Evolutionary conservation across 2,888 invertebrate species (phyloP).

Genomic region (Sclerodermus sp.): DNA sequence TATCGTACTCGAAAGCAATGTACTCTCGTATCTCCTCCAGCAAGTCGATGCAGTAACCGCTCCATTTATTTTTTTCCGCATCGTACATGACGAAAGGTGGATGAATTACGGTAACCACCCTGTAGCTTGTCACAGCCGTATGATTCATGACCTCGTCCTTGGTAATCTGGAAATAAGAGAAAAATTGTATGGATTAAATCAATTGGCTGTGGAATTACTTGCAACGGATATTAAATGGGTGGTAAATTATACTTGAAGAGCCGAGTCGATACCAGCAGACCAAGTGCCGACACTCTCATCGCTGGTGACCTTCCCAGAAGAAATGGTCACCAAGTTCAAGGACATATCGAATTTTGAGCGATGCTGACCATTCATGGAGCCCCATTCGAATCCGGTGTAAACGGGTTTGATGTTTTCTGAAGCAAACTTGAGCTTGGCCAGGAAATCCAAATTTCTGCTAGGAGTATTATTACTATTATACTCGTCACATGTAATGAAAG

Average conservation of each 20-base stretch:
- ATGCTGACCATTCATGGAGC: conserved; percentile 43
- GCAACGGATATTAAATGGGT: neutral
- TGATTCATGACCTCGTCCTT: conserved; percentile 66
- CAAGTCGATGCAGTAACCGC: conserved; percentile 90
- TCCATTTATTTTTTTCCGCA: conserved; percentile 53
- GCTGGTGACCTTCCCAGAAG: conserved; percentile 73
- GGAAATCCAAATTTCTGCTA: conserved; percentile 70
- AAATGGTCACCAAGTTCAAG: conserved; percentile 63
- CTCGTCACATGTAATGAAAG: conserved; percentile 77
- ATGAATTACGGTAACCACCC: conserved; percentile 83
- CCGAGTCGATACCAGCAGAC: conserved; percentile 74
- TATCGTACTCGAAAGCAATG: conserved; percentile 85
- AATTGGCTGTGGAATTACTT: too few species aligned
- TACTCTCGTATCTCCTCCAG: conserved; percentile 81
- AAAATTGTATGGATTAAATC: neutral
- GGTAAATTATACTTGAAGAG: conserved; percentile 58
- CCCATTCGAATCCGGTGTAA: conserved; percentile 43
- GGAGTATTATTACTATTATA: conserved; percentile 78
- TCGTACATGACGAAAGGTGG: conserved; percentile 77
- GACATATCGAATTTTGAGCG: conserved; percentile 41
- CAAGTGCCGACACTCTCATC: conserved; percentile 74
- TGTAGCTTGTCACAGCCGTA: conserved; percentile 81
- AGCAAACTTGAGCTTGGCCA: conserved; percentile 27
- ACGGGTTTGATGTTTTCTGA: conserved; percentile 32
- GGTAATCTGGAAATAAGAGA: neutral